These are phyloP conservation scores for Litocranius walleri DNA, from an alignment of 2,113 vertebrate species.

Conservation along the genomic window DNA sequence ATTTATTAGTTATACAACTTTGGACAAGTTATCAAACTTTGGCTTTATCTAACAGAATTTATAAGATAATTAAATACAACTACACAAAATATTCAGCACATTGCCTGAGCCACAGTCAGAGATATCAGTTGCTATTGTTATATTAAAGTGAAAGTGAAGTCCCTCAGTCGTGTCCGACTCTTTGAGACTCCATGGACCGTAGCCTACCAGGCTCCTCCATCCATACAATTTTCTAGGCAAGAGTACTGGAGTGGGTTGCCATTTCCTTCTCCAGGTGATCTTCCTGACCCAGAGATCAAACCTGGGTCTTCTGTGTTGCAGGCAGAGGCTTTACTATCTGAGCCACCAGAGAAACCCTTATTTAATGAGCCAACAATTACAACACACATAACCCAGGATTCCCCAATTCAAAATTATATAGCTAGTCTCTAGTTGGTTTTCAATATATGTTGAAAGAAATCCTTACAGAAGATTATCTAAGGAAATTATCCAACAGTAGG, in stretches of 20 bases:
- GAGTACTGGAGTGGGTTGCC: not conserved
- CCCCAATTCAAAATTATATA: conserved; percentile 25
- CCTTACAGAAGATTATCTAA: not conserved
- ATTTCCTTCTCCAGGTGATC: not conserved
- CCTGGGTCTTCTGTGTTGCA: not conserved
- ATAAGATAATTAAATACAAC: not conserved
- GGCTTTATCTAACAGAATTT: conserved; percentile 1
- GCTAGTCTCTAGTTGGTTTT: not conserved
- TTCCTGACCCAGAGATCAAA: not conserved
- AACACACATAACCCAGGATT: not conserved
- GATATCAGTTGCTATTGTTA: not conserved
- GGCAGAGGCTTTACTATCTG: not conserved
- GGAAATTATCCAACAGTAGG: conserved; percentile 18
- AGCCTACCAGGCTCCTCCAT: not conserved
- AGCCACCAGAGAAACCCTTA: not conserved
- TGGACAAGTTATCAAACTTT: conserved; percentile 3
- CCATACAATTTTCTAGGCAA: not conserved
- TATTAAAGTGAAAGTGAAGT: not conserved
- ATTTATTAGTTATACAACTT: not conserved
- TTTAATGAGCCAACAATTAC: not conserved
- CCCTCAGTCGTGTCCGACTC: not conserved
- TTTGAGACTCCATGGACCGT: not conserved
- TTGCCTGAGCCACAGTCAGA: not conserved
- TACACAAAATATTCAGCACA: not conserved
- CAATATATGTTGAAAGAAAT: conserved; percentile 11